These are phyloP conservation scores for Vicugna pacos DNA, from an alignment of 2,113 vertebrate genomes.

Conservation along the genomic window DNA sequence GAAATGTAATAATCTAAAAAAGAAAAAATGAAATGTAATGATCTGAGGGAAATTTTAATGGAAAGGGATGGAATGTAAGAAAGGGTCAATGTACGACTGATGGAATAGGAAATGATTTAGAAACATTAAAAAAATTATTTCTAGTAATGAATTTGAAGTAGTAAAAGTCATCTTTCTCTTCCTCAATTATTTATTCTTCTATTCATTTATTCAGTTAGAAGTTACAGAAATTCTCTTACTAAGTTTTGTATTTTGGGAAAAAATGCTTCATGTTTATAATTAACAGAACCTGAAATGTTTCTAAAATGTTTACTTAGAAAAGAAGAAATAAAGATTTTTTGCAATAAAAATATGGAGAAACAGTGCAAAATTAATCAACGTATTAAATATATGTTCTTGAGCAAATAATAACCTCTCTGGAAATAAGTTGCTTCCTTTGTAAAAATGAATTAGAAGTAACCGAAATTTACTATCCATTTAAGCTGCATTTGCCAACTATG, in stretches of 20 bases:
- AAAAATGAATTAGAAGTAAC: not conserved
- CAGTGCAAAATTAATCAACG: not conserved
- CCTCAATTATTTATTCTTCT: conserved; percentile 8
- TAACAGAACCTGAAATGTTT: not conserved
- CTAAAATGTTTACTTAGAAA: conserved; percentile 1
- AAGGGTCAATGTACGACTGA: not conserved
- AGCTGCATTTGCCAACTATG: not conserved
- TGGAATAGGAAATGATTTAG: not conserved
- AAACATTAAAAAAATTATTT: conserved; percentile 27
- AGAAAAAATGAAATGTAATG: not conserved
- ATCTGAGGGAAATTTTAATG: not conserved
- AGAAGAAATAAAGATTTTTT: not conserved
- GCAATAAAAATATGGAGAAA: not conserved
- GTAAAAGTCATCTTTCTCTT: conserved; percentile 31
- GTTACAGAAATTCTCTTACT: not conserved
- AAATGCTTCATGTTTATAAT: conserved; percentile 30
- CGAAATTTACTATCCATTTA: not conserved
- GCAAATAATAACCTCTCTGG: not conserved
- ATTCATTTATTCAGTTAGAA: conserved; percentile 41
- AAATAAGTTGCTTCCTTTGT: not conserved
- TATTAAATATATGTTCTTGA: not conserved
- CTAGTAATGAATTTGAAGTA: not conserved
- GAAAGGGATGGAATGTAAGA: not conserved
- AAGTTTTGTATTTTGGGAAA: not conserved
- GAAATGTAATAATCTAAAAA: not conserved